Evolutionary conservation across 1,140 invertebrate genomes (phyloP), one percentile per base, ranked within the genome.

Genomic region (Lethocerus indicus): DNA sequence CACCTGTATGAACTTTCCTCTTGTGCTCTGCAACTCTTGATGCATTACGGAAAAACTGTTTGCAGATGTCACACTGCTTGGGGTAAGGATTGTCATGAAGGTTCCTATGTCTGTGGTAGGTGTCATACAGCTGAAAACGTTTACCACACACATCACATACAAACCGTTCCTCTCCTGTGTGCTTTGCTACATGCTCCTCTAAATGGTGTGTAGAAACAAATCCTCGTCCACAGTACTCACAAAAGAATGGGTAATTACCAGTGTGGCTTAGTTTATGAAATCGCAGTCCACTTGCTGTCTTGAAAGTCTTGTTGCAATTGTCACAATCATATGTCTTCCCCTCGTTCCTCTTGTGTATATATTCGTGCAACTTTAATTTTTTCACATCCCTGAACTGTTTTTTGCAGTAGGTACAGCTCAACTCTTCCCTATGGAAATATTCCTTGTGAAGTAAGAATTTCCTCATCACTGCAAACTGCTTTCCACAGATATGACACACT

Each of bases 1-100:
- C 79, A 1, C 78, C 78, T 1, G 77, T 79, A 59, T 85, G 82
- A 6, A 43, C 41, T 1, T 79, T 75, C 35, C 83, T 25, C 32
- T 54, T 57, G 40, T 59, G 58, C 26, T 58, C 56, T 14, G 56
- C 52, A n/a, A 59, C 50, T 32, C 51, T 7, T 14, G 41, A 43
- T 4, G 18, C 5, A 23, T 43, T 43, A 7, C 23, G 16, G 21
- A 43, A 43, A 4, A 14, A 24, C 12, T 9, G 9, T 24, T 25
- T 25, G 16, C 41, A 43, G 4, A 7, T 25, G 4, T 4, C 12
- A 24, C 41, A 43, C 26, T 43, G 13, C 5, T 21, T 25, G 23
- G 41, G 41, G 16, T 7, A 25, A 7, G 41, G 41, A 25, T 43
- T 23, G 26, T 23, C 16, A 18, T 43, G 41, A 13, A 32, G 9